phyloP scores from a whole-genome alignment of 92 coral and sea anemone species.

The Zoanthus sociatus region DNA sequence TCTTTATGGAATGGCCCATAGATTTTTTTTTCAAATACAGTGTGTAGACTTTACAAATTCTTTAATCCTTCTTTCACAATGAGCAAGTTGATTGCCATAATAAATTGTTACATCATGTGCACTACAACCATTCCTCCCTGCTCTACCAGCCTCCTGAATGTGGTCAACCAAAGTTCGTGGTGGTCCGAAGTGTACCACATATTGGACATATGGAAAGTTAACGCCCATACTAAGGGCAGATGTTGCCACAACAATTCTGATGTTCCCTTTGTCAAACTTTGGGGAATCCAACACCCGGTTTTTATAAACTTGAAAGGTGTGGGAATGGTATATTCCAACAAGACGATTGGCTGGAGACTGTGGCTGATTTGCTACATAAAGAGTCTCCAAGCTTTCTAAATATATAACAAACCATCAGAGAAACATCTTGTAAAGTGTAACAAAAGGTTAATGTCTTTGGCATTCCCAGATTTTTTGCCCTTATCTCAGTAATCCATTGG shows the following conservation, averaged over 20 bases:
- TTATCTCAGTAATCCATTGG: not conserved
- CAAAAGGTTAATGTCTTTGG: not conserved
- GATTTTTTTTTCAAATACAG: not conserved
- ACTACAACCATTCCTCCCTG: conserved; percentile 26
- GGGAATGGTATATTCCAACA: conserved; percentile 9
- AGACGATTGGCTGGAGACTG: conserved; percentile 6
- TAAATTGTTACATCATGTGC: conserved; percentile 39
- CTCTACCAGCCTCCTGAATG: conserved; percentile 40
- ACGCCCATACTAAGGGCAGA: conserved; percentile 30
- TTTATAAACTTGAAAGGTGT: conserved; percentile 3
- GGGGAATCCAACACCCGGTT: conserved; percentile 5
- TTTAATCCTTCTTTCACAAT: conserved; percentile 17
- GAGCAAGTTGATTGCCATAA: conserved; percentile 31
- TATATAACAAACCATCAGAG: not conserved
- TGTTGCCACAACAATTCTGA: not conserved
- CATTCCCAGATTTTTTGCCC: not conserved
- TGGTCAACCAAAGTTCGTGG: conserved; percentile 30
- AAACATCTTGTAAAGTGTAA: not conserved
- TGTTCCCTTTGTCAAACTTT: conserved; percentile 3
- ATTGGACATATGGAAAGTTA: conserved; percentile 22
- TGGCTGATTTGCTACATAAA: conserved; percentile 6
- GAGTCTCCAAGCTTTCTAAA: not conserved
- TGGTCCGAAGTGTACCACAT: conserved; percentile 33
- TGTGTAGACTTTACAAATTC: conserved; percentile 2
- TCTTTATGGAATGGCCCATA: conserved; percentile 21